Conservation (phyloP, 1,140 invertebrate species). For the Aethina tumida region DNA sequence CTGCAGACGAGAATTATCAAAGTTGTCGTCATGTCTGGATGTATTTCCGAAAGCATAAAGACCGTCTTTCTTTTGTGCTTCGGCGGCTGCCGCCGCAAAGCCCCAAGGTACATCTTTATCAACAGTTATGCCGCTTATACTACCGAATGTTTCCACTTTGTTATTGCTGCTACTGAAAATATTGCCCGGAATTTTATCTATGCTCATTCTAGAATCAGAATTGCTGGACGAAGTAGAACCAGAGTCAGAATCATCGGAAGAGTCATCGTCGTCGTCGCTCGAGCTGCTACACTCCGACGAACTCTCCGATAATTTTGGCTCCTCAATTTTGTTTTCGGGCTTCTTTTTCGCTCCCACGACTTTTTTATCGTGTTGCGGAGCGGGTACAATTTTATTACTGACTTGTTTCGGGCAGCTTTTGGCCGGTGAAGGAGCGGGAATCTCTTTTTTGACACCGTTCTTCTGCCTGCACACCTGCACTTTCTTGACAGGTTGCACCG, state of each 20-base stretch:
- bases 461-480: constrained; percentile 3
- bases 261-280: constrained; percentile 34
- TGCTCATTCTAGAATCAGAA: constrained; percentile 16
- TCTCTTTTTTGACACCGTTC: constrained; percentile 4
- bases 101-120: constrained; percentile 60
- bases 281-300: constrained; percentile 34
- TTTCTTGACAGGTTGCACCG: constrained; percentile 3
- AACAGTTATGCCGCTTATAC: constrained; percentile 37
- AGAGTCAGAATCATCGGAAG: constrained; percentile 29
- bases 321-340: constrained; percentile 8
- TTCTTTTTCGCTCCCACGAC: constrained; percentile 6
- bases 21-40: constrained; percentile 10
- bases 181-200: constrained; percentile 18
- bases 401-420: background rate
- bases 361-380: constrained; percentile 8
- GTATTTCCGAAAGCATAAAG: constrained; percentile 11
- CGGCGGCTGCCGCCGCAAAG: constrained; percentile 58
- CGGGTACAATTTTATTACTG: background rate
- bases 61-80: constrained; percentile 39
- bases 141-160: constrained; percentile 38
- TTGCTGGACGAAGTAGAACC: constrained; percentile 20
- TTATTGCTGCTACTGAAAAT: constrained; percentile 11
- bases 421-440: background rate
- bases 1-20: constrained; percentile 5
- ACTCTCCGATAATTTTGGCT: constrained; percentile 25